These are phyloP conservation scores for Loripinus fragilis DNA, from an alignment of 2,888 invertebrate genomes.

Conservation along the genomic window DNA sequence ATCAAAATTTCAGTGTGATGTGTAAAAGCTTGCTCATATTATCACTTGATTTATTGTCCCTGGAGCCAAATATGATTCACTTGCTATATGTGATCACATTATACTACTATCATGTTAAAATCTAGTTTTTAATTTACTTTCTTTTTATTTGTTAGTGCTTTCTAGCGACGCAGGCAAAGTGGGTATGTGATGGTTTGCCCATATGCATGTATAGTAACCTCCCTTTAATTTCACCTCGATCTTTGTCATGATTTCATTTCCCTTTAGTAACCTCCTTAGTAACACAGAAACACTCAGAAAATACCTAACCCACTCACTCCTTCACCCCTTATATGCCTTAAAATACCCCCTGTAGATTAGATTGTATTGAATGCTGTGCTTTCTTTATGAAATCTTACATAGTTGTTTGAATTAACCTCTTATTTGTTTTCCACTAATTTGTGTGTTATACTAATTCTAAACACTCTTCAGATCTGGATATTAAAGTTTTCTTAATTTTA, in stretches of 20 bases:
- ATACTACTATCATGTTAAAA: conserved; percentile 15
- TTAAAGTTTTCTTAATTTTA: too few species aligned
- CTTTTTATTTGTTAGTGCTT: conserved; percentile 79
- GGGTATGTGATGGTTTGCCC: conserved; percentile 74
- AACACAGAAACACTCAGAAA: too few species aligned
- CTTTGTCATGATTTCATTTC: conserved; percentile 15
- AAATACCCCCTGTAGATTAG: neutral
- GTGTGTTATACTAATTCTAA: too few species aligned
- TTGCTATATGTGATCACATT: neutral
- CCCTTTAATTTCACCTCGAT: neutral
- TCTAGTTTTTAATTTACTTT: conserved; percentile 58
- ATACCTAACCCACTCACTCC: too few species aligned
- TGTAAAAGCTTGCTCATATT: too few species aligned
- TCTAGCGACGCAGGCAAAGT: conserved; percentile 79
- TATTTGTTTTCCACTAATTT: too few species aligned
- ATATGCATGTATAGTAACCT: conserved; percentile 35
- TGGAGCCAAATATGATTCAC: too few species aligned
- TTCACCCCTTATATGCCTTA: neutral
- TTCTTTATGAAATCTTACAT: neutral
- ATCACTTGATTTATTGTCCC: too few species aligned
- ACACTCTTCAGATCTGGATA: too few species aligned
- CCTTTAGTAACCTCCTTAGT: conserved; percentile 23
- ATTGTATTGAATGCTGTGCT: neutral
- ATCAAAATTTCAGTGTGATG: too few species aligned
- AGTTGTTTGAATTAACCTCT: too few species aligned